Percentiles rank a stretch among this genome's conserved stretches.
Conservation (phyloP, 1,140 invertebrate genomes). For the Conopomorpha cramerella region DNA sequence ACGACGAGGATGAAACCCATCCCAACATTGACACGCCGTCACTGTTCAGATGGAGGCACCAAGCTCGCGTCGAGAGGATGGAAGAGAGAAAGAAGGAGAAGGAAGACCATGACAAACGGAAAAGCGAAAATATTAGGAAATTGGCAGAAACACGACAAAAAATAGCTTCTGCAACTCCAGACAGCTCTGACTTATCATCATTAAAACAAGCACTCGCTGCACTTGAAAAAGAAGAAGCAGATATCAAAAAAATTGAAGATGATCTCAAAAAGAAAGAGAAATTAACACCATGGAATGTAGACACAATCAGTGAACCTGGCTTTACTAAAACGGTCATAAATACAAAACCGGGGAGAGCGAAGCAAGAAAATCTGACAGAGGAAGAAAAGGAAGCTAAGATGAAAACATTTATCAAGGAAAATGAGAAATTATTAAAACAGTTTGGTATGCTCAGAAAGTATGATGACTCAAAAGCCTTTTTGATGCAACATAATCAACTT, state of each 20-base stretch:
- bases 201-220: constrained; percentile 76
- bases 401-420: constrained; percentile 88
- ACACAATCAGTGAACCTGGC: constrained; percentile 97
- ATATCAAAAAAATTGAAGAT: constrained; percentile 74
- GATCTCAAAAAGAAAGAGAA: constrained; percentile 92
- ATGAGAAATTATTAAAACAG: constrained; percentile 89
- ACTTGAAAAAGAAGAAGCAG: constrained; percentile 75
- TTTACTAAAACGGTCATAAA: constrained; percentile 98
- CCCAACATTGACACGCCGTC: constrained; percentile 99
- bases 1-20: constrained; percentile 99
- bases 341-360: constrained; percentile 65
- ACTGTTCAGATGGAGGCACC: constrained; percentile 96
- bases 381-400: constrained; percentile 86
- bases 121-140: constrained; percentile 66
- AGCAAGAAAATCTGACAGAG: constrained; percentile 78
- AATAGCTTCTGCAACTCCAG: constrained; percentile 63
- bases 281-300: constrained; percentile 95
- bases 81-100: constrained; percentile 81
- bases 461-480: constrained; percentile 89
- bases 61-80: constrained; percentile 95
- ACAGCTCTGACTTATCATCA: constrained; percentile 34
- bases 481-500: constrained; percentile 78
- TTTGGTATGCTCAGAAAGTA: constrained; percentile 92
- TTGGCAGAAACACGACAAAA: constrained; percentile 69
- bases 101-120: constrained; percentile 70